Conservation (phyloP, 2,113 vertebrate species). For the Miniopterus natalensis region DNA sequence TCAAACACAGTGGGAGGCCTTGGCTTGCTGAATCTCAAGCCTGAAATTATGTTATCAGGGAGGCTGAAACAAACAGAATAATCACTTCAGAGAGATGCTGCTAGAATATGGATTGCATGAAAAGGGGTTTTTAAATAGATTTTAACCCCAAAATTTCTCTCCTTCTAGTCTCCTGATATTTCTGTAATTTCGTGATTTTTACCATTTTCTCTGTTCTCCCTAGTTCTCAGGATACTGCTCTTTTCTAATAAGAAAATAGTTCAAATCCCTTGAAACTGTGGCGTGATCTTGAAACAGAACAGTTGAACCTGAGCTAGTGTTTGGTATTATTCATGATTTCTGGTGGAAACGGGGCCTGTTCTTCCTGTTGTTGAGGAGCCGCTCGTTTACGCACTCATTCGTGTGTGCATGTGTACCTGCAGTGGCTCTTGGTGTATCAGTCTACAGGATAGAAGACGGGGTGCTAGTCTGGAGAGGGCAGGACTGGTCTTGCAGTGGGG, state of each 20-base stretch:
- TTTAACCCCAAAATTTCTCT: neutral
- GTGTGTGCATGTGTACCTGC: neutral
- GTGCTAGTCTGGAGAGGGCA: neutral
- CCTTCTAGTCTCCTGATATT: neutral
- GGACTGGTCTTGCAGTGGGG: conserved; percentile 36
- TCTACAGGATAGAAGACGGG: neutral
- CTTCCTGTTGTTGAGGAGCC: neutral
- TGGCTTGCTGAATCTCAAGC: neutral
- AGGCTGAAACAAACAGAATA: neutral
- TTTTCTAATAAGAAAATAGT: conserved; percentile 20
- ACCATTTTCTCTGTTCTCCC: neutral
- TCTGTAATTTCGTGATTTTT: neutral
- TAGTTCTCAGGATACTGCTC: neutral
- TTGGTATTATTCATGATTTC: neutral
- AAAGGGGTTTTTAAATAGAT: neutral
- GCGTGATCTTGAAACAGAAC: conserved; percentile 7
- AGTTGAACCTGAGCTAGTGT: neutral
- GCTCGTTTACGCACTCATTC: neutral
- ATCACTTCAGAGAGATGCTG: neutral
- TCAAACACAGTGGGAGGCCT: neutral
- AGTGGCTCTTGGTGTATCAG: neutral
- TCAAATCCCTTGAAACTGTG: neutral
- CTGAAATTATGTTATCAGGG: neutral
- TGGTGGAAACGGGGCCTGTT: neutral
- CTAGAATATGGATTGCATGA: neutral